Evolutionary conservation across 2,797 vertebrate genomes (phyloP).

Genomic region (Rhinichthys osculus): DNA sequence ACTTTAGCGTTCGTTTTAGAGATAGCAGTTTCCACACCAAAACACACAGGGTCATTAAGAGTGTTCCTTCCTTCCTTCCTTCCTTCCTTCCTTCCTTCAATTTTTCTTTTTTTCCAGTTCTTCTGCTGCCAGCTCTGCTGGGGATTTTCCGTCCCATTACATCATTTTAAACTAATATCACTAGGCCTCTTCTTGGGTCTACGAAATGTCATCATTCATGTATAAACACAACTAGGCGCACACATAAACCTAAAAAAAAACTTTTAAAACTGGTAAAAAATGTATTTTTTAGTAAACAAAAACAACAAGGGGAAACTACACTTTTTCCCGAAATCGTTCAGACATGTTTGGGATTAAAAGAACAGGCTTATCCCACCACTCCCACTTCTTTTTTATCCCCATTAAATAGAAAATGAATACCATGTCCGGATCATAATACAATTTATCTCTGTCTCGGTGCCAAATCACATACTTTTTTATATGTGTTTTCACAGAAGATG

Average conservation of each 20-base stretch:
- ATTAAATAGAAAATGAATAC: constrained; percentile 1
- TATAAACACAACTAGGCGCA: constrained; percentile 27
- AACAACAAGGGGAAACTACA: not conserved
- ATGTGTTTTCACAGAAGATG: constrained; percentile 76
- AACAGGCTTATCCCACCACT: not conserved
- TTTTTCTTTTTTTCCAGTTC: constrained; percentile 5
- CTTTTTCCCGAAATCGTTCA: constrained; percentile 6
- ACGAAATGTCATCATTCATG: not conserved
- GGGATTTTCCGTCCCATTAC: constrained; percentile 39
- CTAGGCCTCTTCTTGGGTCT: constrained; percentile 30
- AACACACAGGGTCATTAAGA: constrained; percentile 41
- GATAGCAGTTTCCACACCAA: constrained; percentile 35
- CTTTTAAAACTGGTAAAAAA: not conserved
- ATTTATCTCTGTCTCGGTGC: not conserved
- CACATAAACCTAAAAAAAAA: not conserved
- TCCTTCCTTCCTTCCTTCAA: constrained; percentile 51
- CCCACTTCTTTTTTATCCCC: constrained; percentile 7
- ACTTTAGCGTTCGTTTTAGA: not conserved
- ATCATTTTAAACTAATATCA: constrained; percentile 37
- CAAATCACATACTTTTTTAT: constrained; percentile 18
- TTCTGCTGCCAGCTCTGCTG: constrained; percentile 17
- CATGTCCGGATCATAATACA: constrained; percentile 8
- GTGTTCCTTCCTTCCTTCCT: constrained; percentile 46
- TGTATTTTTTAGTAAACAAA: not conserved
- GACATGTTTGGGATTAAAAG: constrained; percentile 14